Base-by-base conservation (phyloP, 2,888 invertebrate species). In the Agonopterix heracliana region DNA sequence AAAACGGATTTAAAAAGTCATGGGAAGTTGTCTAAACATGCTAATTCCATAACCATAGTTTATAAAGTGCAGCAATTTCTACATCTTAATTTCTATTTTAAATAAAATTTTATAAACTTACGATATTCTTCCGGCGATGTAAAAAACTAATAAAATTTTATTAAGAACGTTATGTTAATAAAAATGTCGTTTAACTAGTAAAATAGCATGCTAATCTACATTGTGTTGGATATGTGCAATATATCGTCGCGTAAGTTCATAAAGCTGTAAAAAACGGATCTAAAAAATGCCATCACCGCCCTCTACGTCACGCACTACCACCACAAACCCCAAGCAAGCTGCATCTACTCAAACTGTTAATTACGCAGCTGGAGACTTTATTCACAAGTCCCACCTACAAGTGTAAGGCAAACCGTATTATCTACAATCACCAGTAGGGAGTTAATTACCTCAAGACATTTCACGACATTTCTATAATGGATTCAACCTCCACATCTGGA, bases 401-500 rank as follows among this genome's bases (percentile, higher is more conserved):
- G 61, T 69, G 66, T 66, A 66, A 71, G 63, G 75, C 79, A 78
- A 82, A 81, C 71, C 79, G 71, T 74, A 76, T 78, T 80, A 78
- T 72, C 82, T 85, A 85, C 86, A 78, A 78, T 80, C 87, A 85
- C 87, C 86, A 85, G 81, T 85, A 87, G 82, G 73, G 81, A 87
- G 85, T 87, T 87, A 88, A 87, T 88, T 88, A 88, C 88, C 88
- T 88, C 88, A 85, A 85, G 75, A 86, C 79, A 86, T 84, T 86
- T 87, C 86, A 82, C 87, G 86, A 87, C 71, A 84, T 83, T 84
- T 81, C 81, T 83, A 86, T 85, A 81, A 86, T 82, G 79, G 84
- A 85, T 82, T 87, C 85, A 87, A 87, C 81, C 86, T 83, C 88
- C 87, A 86, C 74, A 88, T 86, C 88, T 88, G 88, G 78, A 87